Evolutionary conservation across 1,140 invertebrate genomes (phyloP).

Genomic region (Megalonaias nervosa): DNA sequence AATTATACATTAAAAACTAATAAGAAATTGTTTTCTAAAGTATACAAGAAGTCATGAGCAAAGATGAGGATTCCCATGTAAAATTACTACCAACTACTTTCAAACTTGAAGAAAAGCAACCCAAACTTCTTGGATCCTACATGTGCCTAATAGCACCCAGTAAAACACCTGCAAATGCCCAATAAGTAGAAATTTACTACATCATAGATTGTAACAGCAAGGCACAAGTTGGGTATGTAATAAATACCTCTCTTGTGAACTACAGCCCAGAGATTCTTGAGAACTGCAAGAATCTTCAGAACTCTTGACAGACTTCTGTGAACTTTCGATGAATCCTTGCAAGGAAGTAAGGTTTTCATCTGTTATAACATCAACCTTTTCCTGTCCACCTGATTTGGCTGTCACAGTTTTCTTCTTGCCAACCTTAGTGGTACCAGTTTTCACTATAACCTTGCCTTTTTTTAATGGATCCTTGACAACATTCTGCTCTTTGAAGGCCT

Average conservation of each 20-base stretch:
- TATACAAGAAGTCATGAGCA: too few species aligned
- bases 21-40: too few species aligned
- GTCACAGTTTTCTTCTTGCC: constrained; percentile 22
- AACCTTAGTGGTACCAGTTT: neutral
- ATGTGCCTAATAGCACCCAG: too few species aligned
- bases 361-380: neutral
- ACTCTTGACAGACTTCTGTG: constrained; percentile 16
- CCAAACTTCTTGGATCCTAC: too few species aligned
- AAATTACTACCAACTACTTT: too few species aligned
- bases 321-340: neutral
- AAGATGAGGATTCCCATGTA: too few species aligned
- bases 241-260: constrained; percentile 38
- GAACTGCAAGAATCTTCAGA: constrained; percentile 13
- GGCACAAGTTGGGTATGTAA: too few species aligned
- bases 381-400: constrained; percentile 1
- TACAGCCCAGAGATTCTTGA: constrained; percentile 27
- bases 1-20: too few species aligned
- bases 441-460: constrained; percentile 26
- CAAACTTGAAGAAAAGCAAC: too few species aligned
- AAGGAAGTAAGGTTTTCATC: neutral
- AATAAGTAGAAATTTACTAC: too few species aligned
- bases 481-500: constrained; percentile 23
- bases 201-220: too few species aligned
- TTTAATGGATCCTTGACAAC: constrained; percentile 31
- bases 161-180: too few species aligned